These are phyloP conservation scores for Lepidonotus clava DNA, from an alignment of 2,888 invertebrate species.

Conservation along the genomic window DNA sequence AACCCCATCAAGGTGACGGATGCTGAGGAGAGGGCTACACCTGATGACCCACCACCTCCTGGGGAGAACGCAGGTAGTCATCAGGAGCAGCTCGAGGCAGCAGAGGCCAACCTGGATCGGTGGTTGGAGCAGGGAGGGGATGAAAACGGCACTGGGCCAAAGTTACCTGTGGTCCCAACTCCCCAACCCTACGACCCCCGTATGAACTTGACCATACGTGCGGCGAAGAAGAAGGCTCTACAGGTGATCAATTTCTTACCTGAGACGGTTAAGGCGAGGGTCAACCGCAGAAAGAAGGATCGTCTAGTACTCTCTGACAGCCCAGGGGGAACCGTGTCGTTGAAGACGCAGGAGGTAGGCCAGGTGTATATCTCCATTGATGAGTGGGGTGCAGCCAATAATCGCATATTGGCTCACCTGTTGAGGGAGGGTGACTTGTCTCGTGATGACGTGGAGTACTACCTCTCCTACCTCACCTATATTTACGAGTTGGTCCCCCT, in stretches of 20 bases:
- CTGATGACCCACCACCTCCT: not conserved
- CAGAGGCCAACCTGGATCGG: not conserved
- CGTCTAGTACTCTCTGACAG: not conserved
- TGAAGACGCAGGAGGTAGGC: not conserved
- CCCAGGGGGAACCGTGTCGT: not conserved
- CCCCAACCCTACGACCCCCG: too few species aligned
- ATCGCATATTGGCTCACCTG: not conserved
- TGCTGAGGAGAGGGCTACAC: not conserved
- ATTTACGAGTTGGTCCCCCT: not conserved
- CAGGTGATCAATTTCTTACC: not conserved
- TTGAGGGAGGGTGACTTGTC: not conserved
- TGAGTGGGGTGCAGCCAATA: conserved; percentile 34
- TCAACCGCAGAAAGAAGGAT: not conserved
- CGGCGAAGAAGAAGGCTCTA: not conserved
- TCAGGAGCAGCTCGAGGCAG: not conserved
- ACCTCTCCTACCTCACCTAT: not conserved
- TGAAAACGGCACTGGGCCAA: not conserved
- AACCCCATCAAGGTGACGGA: not conserved
- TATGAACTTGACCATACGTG: not conserved
- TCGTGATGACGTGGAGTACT: conserved; percentile 6
- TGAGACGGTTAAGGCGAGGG: not conserved
- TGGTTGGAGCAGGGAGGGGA: not conserved
- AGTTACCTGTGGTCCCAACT: too few species aligned
- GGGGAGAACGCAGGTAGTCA: not conserved
- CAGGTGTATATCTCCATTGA: not conserved